These are phyloP conservation scores for Notolepis coatsorum DNA, from an alignment of 2,797 vertebrate genomes.

Conservation along the genomic window DNA sequence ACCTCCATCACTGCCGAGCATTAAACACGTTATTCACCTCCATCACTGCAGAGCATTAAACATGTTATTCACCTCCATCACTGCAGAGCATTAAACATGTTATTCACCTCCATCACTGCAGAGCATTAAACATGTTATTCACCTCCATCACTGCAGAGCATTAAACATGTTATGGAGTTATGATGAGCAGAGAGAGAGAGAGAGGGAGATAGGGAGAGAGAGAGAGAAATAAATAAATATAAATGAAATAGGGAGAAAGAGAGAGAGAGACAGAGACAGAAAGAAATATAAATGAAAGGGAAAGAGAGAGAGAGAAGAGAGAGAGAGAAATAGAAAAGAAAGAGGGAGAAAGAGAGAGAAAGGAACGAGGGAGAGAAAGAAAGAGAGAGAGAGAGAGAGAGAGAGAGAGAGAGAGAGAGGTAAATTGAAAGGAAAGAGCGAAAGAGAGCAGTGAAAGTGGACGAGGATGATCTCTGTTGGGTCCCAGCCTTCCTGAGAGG, in stretches of 20 bases:
- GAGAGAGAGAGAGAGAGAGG: neutral
- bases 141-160: neutral
- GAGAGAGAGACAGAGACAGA: slow-evolving; percentile 29
- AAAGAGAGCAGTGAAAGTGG: slow-evolving; percentile 10
- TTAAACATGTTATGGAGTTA: slow-evolving; percentile 15
- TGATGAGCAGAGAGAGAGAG: neutral
- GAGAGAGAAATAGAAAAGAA: neutral
- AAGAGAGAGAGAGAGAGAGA: neutral
- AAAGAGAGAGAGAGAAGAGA: neutral
- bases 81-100: slow-evolving; percentile 17
- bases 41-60: slow-evolving; percentile 14
- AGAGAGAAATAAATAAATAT: neutral
- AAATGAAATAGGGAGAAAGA: neutral
- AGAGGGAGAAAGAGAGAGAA: neutral
- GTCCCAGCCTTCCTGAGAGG: too few relatives aligned
- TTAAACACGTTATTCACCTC: slow-evolving; percentile 22
- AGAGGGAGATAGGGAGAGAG: neutral
- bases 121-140: slow-evolving; percentile 22
- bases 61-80: too few relatives aligned
- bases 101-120: too few relatives aligned
- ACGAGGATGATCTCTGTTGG: too few relatives aligned
- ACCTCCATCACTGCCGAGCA: neutral
- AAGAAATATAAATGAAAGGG: neutral
- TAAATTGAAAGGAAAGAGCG: slow-evolving; percentile 6
- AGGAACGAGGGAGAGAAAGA: neutral